Conservation (phyloP, 2,797 vertebrate genomes). For the Nasua narica region DNA sequence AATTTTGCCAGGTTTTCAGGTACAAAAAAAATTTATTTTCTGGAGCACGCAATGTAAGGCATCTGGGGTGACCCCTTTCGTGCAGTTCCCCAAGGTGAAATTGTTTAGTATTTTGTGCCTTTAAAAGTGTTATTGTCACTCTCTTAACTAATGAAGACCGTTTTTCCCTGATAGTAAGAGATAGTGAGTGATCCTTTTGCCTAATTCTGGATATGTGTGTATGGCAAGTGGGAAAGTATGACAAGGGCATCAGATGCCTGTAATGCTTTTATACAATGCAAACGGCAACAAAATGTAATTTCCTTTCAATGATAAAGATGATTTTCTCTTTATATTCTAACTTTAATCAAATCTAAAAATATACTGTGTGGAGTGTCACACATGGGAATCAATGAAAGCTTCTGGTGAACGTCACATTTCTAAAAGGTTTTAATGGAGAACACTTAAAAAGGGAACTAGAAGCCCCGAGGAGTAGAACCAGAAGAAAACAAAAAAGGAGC, state of each 20-base stretch:
- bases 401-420: neutral
- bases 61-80: neutral
- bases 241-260: neutral
- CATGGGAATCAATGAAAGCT: neutral
- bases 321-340: neutral
- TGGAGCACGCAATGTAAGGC: neutral
- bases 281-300: neutral
- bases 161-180: neutral
- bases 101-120: neutral
- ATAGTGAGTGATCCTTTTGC: neutral
- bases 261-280: neutral
- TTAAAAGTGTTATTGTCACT: neutral
- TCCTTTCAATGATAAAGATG: neutral
- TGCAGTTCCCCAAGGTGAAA: neutral
- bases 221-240: neutral
- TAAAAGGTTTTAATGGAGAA: neutral
- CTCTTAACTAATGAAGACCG: neutral
- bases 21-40: conserved; percentile 57
- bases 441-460: neutral
- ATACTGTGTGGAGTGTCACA: neutral
- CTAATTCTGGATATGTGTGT: neutral
- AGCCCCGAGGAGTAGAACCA: neutral
- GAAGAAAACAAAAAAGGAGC: neutral
- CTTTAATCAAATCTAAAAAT: neutral
- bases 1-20: conserved; percentile 64